phyloP scores from a whole-genome alignment of 1,140 invertebrate species.

The Probaryconus sp. region DNA sequence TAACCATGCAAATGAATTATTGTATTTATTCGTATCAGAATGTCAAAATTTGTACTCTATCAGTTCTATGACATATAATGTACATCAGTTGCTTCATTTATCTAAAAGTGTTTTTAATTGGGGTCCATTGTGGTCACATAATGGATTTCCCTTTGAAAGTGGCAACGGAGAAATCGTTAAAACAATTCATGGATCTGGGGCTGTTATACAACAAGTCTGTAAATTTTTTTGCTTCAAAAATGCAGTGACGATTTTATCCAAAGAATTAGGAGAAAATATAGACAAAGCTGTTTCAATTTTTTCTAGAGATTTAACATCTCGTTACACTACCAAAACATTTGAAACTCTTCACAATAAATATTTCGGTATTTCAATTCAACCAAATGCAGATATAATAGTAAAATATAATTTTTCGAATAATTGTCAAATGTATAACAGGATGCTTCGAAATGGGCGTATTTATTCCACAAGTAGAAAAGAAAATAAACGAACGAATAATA shows the following conservation, averaged over 20 bases:
- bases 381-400: no score
- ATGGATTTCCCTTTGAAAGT: constrained; percentile 37
- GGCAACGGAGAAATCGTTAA: constrained; percentile 26
- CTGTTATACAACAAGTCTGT: constrained; percentile 12
- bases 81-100: constrained; percentile 50
- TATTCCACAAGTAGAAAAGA: neutral
- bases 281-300: neutral
- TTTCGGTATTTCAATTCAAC: no score
- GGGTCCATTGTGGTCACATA: constrained; percentile 24
- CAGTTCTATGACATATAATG: constrained; percentile 39
- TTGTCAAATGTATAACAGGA: neutral
- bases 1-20: constrained; percentile 5
- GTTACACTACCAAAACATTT: no score
- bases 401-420: neutral
- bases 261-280: constrained; percentile 3
- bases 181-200: constrained; percentile 14
- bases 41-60: constrained; percentile 25
- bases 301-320: no score
- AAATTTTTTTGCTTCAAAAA: constrained; percentile 10
- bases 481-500: constrained; percentile 12
- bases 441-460: constrained; percentile 3
- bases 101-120: constrained; percentile 13
- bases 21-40: constrained; percentile 24
- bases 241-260: neutral
- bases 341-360: no score